Evolutionary conservation across 35 echinoderm and acorn worm species (phyloP), one percentile per base, ranked within the genome.

Genomic region (Heliocidaris erythrogramma): DNA sequence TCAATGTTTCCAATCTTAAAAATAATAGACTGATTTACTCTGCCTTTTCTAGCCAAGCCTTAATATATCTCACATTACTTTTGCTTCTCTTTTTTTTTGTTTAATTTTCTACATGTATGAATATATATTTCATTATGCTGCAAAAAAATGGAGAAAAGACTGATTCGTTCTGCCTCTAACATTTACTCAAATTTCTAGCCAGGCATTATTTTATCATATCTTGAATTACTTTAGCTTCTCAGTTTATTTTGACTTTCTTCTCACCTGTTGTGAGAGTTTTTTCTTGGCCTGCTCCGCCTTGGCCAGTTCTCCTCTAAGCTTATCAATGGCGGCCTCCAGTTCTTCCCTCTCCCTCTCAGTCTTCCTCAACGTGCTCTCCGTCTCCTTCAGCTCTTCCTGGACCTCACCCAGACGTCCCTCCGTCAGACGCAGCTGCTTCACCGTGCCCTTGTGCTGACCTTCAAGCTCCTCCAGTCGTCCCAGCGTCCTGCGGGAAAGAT

Each of bases 341-440:
- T 95, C 94, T 29, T 95, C 94, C 10, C 94, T 31, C 87, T 95
- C 94, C 94, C 59, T 92, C 52, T 95, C 94, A 9, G 90, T 95
- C 88, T 95, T 95, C 87, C 86, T 90, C 14, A 95, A 31, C 2
- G 86, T 95, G 49, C 85, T 59, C 50, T 65, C 42, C 14, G 86
- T 95, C 49, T 92, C 48, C 30, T 59, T 30, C 52, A 95, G 88
- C 31, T 94, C 94, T 49, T 94, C 94, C 84, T 86, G 65, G 11
- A 49, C 48, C 71, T 88, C 50, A 32, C 24, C 85, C 9, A 94
- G 84, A 17, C 48, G 69, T 14, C n/a, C 85, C 84, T 86, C 78
- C 4, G 65, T 94, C 48, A 86, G 94, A 13, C 48, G 85, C 31
- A 94, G 78, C 48, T 94, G 94, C 61, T 85, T 86, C 47, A 49